Percentiles rank a stretch among this genome's conserved stretches.
Evolutionary conservation across 1,140 invertebrate genomes (phyloP).

Genomic region (Hetaerina americana): DNA sequence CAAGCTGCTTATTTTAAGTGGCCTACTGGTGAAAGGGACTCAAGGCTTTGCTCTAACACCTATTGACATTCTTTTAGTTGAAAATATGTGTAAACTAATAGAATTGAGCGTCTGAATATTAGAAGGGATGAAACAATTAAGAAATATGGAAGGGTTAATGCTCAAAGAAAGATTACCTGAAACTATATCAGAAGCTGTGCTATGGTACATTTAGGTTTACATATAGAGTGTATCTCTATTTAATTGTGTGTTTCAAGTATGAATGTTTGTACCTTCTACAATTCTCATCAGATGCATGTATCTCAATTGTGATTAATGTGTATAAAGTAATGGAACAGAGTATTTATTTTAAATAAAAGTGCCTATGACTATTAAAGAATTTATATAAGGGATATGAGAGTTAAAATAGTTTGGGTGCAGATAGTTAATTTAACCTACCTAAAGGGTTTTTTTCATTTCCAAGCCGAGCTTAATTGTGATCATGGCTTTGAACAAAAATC

Average conservation of each 20-base stretch:
- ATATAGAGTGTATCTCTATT: not conserved
- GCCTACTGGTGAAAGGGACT: not conserved
- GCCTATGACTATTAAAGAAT: not conserved
- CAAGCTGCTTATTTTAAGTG: not conserved
- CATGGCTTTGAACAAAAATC: not conserved
- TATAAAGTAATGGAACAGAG: not conserved
- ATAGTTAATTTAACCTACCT: not conserved
- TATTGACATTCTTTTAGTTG: not conserved
- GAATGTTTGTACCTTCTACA: not conserved
- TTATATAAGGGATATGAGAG: not conserved
- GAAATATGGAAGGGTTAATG: not conserved
- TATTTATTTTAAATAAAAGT: slow-evolving; percentile 1
- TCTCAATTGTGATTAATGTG: not conserved
- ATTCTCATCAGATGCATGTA: not conserved
- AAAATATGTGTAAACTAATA: not conserved
- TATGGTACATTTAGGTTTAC: not conserved
- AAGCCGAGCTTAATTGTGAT: not conserved
- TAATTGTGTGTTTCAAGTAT: not conserved
- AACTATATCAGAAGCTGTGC: not conserved
- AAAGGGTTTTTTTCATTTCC: not conserved
- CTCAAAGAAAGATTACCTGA: not conserved
- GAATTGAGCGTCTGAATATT: not conserved
- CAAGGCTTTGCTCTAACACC: not conserved
- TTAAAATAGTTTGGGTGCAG: not conserved
- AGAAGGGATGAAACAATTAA: not conserved